These are phyloP conservation scores for Thermophis baileyi DNA, from an alignment of 2,113 vertebrate species.

Conservation along the genomic window DNA sequence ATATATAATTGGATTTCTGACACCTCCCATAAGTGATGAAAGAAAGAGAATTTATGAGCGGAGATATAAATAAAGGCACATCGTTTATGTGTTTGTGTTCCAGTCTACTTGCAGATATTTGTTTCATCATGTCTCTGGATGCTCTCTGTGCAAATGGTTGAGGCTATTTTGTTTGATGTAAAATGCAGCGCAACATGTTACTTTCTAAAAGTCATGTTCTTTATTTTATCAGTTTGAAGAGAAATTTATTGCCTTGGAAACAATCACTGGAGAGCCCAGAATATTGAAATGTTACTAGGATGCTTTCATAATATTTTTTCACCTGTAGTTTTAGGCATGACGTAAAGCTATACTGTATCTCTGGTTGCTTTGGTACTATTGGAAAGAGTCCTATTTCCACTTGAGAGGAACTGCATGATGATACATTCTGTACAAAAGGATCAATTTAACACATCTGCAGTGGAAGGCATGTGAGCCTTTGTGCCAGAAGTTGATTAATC, in stretches of 20 bases:
- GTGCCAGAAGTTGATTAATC: neutral
- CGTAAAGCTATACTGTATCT: conserved; percentile 2
- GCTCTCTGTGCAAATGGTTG: neutral
- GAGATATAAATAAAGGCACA: neutral
- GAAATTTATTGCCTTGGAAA: conserved; percentile 12
- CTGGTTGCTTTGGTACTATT: neutral
- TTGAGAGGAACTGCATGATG: neutral
- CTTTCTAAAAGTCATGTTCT: neutral
- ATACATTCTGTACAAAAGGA: neutral
- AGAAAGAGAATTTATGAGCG: neutral
- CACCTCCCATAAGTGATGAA: neutral
- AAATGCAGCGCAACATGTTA: neutral
- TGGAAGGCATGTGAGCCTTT: neutral
- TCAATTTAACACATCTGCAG: neutral
- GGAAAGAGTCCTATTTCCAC: neutral
- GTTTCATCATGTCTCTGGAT: neutral
- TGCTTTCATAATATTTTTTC: neutral
- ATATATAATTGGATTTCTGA: neutral
- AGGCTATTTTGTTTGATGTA: neutral
- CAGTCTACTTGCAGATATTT: neutral
- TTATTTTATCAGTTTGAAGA: neutral
- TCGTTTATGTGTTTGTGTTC: neutral
- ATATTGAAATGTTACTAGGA: neutral
- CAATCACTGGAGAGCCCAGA: accelerated
- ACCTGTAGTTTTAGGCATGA: neutral